phyloP scores from a whole-genome alignment of 2,113 vertebrate species.

The Takifugu flavidus region DNA sequence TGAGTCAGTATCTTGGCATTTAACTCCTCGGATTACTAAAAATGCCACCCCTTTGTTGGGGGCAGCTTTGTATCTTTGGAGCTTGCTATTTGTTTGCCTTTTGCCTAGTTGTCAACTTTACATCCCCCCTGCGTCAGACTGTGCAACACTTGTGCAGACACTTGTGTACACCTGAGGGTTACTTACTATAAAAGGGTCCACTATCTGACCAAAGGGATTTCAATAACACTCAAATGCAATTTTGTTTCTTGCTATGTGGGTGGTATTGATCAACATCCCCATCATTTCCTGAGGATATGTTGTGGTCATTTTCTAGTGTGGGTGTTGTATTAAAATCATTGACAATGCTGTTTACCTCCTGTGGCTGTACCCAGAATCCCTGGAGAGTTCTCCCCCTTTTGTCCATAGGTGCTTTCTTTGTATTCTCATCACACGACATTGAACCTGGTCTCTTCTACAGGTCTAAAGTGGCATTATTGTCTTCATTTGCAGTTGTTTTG shows the following conservation, averaged over 20 bases:
- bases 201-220: too few relatives aligned
- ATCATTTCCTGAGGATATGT: not conserved
- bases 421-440: slow-evolving; percentile 33
- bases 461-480: slow-evolving; percentile 35
- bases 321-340: too few relatives aligned
- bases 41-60: too few relatives aligned
- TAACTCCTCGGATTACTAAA: too few relatives aligned
- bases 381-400: slow-evolving; percentile 17
- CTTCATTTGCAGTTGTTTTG: slow-evolving; percentile 39
- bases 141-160: too few relatives aligned
- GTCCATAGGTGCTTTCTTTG: slow-evolving; percentile 19
- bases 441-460: slow-evolving; percentile 34
- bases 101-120: too few relatives aligned
- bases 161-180: not conserved
- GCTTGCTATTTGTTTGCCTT: too few relatives aligned
- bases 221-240: not conserved
- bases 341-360: not conserved
- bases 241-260: too few relatives aligned
- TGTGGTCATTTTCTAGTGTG: not conserved
- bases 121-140: too few relatives aligned
- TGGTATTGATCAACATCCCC: not conserved
- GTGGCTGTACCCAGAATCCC: slow-evolving; percentile 5
- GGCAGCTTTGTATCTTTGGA: too few relatives aligned
- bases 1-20: too few relatives aligned
- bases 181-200: not conserved